Conservation (phyloP, 2,113 vertebrate species). For the Aix galericulata region DNA sequence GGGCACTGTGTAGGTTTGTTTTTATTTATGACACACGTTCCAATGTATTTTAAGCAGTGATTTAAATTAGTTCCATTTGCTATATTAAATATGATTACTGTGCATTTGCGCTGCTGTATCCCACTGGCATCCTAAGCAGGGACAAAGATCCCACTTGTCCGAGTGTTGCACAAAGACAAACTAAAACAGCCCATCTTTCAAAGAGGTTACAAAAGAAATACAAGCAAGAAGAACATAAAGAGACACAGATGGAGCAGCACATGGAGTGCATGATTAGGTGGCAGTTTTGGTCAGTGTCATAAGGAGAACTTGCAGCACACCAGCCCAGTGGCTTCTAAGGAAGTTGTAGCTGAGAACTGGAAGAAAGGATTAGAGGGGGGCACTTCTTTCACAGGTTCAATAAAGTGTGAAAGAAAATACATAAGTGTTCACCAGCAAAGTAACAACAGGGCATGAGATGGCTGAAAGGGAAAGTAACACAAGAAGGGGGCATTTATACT, state of each 20-base stretch:
- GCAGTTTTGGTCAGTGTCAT: background rate
- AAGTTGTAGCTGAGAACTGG: background rate
- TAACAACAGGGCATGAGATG: accelerated
- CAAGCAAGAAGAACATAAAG: background rate
- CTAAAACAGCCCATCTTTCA: background rate
- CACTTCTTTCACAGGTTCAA: accelerated
- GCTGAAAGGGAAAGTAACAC: background rate
- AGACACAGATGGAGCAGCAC: background rate
- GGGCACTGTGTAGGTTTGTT: background rate
- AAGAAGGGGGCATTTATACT: background rate
- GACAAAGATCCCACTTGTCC: background rate
- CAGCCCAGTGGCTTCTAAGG: background rate
- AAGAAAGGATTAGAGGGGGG: background rate
- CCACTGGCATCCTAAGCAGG: constrained; percentile 14
- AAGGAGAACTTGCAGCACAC: background rate
- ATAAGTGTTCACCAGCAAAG: background rate
- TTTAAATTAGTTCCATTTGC: constrained; percentile 40
- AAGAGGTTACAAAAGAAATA: background rate
- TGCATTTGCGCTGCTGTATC: background rate
- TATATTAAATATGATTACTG: constrained; percentile 37
- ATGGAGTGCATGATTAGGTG: background rate
- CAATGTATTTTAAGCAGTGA: constrained; percentile 26
- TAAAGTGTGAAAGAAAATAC: background rate
- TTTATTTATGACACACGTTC: constrained; percentile 37
- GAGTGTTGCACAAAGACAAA: background rate